These are phyloP conservation scores for Matsumurasca onukii DNA, from an alignment of 1,140 invertebrate species.

Conservation along the genomic window DNA sequence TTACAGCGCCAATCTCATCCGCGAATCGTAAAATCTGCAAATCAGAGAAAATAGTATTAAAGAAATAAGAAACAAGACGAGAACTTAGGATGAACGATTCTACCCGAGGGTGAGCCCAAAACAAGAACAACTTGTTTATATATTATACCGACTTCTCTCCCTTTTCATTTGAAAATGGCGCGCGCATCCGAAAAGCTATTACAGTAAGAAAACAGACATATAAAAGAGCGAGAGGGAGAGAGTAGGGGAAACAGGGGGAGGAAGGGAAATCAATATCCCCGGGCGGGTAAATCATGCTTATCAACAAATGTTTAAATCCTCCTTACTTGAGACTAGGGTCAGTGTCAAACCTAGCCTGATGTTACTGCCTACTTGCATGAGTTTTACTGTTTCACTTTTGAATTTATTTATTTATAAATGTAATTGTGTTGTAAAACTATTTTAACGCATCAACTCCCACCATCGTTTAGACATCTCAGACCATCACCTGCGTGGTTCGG, in stretches of 20 bases:
- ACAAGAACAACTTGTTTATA: slow-evolving; percentile 33
- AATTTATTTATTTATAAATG: too few species aligned
- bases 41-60: neutral
- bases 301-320: slow-evolving; percentile 14
- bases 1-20: neutral
- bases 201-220: slow-evolving; percentile 36
- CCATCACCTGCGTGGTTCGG: too few species aligned
- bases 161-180: slow-evolving; percentile 32
- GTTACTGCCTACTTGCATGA: too few species aligned
- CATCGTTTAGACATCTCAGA: too few species aligned
- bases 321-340: too few species aligned
- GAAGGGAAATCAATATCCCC: slow-evolving; percentile 33
- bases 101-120: neutral
- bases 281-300: slow-evolving; percentile 33
- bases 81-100: neutral
- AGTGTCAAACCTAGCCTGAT: too few species aligned
- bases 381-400: too few species aligned
- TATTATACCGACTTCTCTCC: slow-evolving; percentile 31
- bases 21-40: neutral
- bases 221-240: slow-evolving; percentile 28
- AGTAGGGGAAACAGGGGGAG: neutral
- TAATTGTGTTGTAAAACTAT: too few species aligned
- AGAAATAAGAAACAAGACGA: neutral
- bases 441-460: too few species aligned
- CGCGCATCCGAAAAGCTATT: slow-evolving; percentile 31